phyloP scores from a whole-genome alignment of 2,888 invertebrate genomes.

The Electrophaes corylata region DNA sequence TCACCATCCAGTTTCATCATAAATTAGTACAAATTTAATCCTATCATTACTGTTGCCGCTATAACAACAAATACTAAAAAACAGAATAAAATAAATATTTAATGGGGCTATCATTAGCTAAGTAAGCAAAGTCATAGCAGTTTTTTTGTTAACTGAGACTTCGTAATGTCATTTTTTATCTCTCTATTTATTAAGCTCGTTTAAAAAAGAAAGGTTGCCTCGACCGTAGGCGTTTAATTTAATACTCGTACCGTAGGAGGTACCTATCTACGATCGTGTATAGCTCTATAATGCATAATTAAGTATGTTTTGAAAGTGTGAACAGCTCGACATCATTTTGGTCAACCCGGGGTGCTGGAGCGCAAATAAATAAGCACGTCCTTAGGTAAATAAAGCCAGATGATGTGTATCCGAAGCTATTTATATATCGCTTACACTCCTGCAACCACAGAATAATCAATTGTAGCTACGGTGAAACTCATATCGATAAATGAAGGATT shows the following conservation, averaged over 20 bases:
- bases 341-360: slow-evolving; percentile 1
- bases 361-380: background rate
- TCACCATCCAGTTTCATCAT: background rate
- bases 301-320: background rate
- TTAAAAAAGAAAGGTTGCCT: background rate
- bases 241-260: background rate
- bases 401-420: background rate
- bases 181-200: no score
- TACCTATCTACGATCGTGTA: background rate
- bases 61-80: no score
- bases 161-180: no score
- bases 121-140: background rate
- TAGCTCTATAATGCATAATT: background rate
- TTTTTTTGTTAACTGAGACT: no score
- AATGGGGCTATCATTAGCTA: background rate
- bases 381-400: background rate
- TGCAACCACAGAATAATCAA: background rate
- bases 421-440: slow-evolving; percentile 1
- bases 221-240: background rate
- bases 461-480: background rate
- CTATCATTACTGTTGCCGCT: no score
- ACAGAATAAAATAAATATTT: no score
- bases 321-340: slow-evolving; percentile 4
- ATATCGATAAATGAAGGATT: slow-evolving; percentile 5
- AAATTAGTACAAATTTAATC: background rate